Base-by-base conservation (phyloP, 2,113 vertebrate genomes). In the Parus major region DNA sequence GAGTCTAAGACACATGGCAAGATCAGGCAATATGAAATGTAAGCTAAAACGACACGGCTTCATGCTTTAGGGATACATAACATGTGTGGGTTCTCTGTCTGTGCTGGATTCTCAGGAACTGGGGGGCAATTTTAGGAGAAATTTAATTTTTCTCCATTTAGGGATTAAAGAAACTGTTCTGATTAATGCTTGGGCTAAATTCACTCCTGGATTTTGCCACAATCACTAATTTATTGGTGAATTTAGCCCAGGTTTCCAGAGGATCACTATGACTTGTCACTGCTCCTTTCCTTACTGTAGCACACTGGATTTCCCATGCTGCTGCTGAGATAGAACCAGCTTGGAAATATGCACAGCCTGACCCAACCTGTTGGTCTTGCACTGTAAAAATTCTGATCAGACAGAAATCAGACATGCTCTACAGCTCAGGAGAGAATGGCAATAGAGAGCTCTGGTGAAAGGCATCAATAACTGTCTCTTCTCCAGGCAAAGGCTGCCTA, bases 381-480 rank as follows among this genome's bases (percentile, higher is more conserved):
- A 29, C 27, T 65, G 46, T 33, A 68, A 91, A 88, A 92, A 91
- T 85, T 85, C 63, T 69, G 39, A 66, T 70, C 63, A 69, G 57
- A 64, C 15, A 77, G 75, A 72, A 91, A 91, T 78, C 64, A 86
- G 47, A 35, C 35, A 28, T 73, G 59, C 33, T 90, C 39, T 73
- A 56, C 28, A 83, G 35, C 52, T 82, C 60, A 36, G 71, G 68
- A 86, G 71, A 90, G 20, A 73, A 88, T 20, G 33, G 35, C 61
- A 96, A 53, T 9, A 25, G 36, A 93, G 41, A 84, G 28, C 50
- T 93, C 55, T 56, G 28, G 31, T 31, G 46, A 83, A 93, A 90
- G 36, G n/a, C 63, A 63, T 82, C 79, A 29, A 35, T 72, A 79
- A 82, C 57, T 69, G 31, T 47, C 64, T 47, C 31, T 85, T 63